Evolutionary conservation across 2,797 vertebrate species (phyloP).

Genomic region (Hippocampus kuda): DNA sequence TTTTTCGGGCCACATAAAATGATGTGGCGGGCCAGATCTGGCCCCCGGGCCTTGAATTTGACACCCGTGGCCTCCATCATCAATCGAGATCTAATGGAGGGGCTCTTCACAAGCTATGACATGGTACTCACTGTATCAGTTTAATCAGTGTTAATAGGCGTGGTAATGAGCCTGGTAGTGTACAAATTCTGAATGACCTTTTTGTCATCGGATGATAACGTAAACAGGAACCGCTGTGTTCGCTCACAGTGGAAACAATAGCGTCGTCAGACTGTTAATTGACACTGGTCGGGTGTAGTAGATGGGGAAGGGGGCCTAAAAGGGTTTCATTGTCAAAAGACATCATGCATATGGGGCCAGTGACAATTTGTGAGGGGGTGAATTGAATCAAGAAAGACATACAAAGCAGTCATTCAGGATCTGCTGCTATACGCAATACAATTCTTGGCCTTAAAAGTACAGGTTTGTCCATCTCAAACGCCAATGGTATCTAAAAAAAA

Average conservation of each 20-base stretch:
- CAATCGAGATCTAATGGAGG: not conserved
- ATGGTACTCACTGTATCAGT: not conserved
- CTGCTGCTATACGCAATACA: not conserved
- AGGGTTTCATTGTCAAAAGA: not conserved
- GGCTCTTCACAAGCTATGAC: not conserved
- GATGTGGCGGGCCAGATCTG: too few relatives aligned
- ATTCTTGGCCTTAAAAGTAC: not conserved
- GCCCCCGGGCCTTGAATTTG: too few relatives aligned
- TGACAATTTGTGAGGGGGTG: slow-evolving; percentile 1
- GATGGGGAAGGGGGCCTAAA: slow-evolving; percentile 7
- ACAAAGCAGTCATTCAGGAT: not conserved
- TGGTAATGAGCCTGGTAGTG: not conserved
- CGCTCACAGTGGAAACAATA: slow-evolving; percentile 9
- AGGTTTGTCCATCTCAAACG: too few relatives aligned
- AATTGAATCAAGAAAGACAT: not conserved
- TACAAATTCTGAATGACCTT: slow-evolving; percentile 2
- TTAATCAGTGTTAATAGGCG: not conserved
- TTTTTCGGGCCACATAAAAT: too few relatives aligned
- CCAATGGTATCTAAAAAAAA: too few relatives aligned
- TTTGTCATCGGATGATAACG: not conserved
- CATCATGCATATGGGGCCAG: not conserved
- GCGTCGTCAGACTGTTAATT: not conserved
- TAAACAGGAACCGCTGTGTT: slow-evolving; percentile 13
- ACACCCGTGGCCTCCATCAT: not conserved
- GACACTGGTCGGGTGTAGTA: slow-evolving; percentile 7